These are phyloP conservation scores for Hydrocynus forskahlii DNA, from an alignment of 2,797 vertebrate species.

Conservation along the genomic window DNA sequence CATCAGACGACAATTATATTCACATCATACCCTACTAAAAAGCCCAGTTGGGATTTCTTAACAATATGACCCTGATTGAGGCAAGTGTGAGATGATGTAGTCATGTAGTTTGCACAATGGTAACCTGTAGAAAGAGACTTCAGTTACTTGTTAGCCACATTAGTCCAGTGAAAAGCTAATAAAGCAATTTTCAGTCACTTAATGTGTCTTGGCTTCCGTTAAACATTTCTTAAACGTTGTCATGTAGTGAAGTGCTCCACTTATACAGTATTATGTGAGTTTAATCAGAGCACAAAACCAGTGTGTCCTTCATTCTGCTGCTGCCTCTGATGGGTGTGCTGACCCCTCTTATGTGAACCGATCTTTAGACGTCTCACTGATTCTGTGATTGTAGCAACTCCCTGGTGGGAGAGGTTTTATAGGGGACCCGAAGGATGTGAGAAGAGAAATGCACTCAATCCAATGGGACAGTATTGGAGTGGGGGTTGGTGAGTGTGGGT, in stretches of 20 bases:
- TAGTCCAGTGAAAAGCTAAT: too few relatives aligned
- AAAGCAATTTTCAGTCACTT: too few relatives aligned
- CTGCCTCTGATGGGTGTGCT: background rate
- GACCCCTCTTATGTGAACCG: background rate
- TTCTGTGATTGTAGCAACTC: slow-evolving; percentile 18
- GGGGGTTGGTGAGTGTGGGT: background rate
- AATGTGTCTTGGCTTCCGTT: too few relatives aligned
- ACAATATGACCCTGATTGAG: too few relatives aligned
- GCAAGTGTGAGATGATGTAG: too few relatives aligned
- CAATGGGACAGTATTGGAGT: slow-evolving; percentile 6
- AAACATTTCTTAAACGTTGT: too few relatives aligned
- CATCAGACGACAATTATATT: too few relatives aligned
- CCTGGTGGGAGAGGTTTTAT: slow-evolving; percentile 14
- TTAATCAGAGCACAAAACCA: background rate
- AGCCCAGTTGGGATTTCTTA: too few relatives aligned
- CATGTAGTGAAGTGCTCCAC: background rate
- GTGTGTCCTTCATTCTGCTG: background rate
- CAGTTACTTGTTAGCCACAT: too few relatives aligned
- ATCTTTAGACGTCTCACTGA: slow-evolving; percentile 1
- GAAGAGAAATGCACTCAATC: slow-evolving; percentile 34
- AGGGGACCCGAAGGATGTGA: slow-evolving; percentile 16
- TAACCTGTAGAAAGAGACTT: too few relatives aligned
- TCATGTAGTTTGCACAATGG: too few relatives aligned
- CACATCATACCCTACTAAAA: too few relatives aligned
- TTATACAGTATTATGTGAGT: background rate